phyloP scores from a whole-genome alignment of 2,888 invertebrate species.

The Drosophila paracracens region DNA sequence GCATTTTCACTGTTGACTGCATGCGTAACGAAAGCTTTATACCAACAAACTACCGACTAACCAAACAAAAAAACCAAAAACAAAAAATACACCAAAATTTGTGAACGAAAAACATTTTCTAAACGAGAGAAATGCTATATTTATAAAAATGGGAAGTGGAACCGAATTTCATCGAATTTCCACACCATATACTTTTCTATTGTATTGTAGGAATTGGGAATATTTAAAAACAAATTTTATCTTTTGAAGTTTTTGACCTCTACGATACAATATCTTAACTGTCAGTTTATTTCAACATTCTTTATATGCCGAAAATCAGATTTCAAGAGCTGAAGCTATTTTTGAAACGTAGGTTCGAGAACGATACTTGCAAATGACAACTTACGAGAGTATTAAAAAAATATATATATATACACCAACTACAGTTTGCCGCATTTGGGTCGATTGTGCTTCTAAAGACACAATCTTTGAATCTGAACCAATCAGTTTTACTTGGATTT shows the following conservation, averaged over 20 bases:
- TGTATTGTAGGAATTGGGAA: conserved; percentile 1
- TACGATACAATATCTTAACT: background rate
- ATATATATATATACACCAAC: background rate
- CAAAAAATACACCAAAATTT: background rate
- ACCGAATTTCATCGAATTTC: background rate
- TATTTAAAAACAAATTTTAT: background rate
- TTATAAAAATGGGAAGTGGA: conserved; percentile 42
- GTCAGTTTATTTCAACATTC: background rate
- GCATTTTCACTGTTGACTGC: conserved; percentile 46
- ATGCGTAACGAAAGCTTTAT: conserved; percentile 77
- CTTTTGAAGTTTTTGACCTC: background rate
- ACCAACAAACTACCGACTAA: conserved; percentile 50
- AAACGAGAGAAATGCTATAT: conserved; percentile 47
- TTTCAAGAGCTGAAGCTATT: background rate
- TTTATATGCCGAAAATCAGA: background rate
- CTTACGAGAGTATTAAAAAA: conserved; percentile 10
- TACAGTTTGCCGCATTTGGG: conserved; percentile 8
- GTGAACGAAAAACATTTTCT: background rate
- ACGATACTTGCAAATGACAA: conserved; percentile 4
- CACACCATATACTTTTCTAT: background rate
- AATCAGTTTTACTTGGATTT: conserved; percentile 6
- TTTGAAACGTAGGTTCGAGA: background rate
- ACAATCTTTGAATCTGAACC: conserved; percentile 14
- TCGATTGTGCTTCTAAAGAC: conserved; percentile 36
- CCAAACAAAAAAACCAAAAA: conserved; percentile 12